Evolutionary conservation across 2,113 vertebrate species (phyloP).

Genomic region (Megaceryle torquata): DNA sequence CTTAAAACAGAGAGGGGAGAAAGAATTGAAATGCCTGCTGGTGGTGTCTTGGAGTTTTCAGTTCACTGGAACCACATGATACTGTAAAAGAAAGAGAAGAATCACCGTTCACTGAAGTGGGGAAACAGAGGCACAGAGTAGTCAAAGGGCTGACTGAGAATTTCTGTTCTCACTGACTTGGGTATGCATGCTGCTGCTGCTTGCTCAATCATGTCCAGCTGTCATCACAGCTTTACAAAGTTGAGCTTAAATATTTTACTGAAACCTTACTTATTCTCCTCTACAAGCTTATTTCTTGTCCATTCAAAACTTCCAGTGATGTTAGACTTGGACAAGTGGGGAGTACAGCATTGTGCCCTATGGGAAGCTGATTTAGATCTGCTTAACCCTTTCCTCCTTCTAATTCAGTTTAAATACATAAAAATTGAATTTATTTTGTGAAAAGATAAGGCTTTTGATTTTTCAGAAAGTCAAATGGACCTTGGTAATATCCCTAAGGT

Average conservation of each 20-base stretch:
- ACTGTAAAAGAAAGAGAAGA: neutral
- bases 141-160: neutral
- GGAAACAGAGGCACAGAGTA: neutral
- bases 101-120: fast-evolving
- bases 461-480: neutral
- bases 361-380: neutral
- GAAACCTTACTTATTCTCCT: neutral
- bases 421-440: neutral
- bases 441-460: neutral
- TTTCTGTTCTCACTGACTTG: neutral
- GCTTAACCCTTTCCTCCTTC: neutral
- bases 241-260: neutral
- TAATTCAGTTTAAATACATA: neutral
- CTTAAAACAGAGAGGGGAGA: neutral
- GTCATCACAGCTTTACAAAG: neutral
- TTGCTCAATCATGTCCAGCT: neutral
- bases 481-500: neutral
- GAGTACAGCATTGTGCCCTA: neutral
- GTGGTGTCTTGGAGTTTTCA: neutral
- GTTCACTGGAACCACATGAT: neutral
- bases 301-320: neutral
- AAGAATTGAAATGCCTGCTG: neutral
- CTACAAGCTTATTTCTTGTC: neutral
- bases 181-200: neutral
- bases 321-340: neutral